Evolutionary conservation across 2,888 invertebrate species (phyloP).

Genomic region (Euplexia lucipara): DNA sequence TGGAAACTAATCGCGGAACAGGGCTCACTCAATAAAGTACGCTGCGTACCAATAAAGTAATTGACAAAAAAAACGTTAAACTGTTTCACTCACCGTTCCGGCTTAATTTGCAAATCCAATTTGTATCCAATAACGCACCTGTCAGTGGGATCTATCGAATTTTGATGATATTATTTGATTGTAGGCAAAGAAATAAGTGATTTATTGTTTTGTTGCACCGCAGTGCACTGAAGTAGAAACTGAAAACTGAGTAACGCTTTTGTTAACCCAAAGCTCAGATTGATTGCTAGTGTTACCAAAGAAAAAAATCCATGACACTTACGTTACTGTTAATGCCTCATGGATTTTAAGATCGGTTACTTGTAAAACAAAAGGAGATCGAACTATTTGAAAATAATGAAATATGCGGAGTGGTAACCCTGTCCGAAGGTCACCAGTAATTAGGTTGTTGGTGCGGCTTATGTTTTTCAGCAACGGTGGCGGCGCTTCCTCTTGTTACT

Average conservation of each 20-base stretch:
- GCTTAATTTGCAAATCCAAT: constrained; percentile 79
- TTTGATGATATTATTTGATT: constrained; percentile 71
- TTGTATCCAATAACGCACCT: constrained; percentile 73
- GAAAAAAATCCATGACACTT: too few relatives aligned
- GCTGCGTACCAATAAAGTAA: constrained; percentile 59
- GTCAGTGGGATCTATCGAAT: constrained; percentile 75
- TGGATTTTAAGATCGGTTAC: too few relatives aligned
- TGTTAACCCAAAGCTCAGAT: too few relatives aligned
- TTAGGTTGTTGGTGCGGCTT: constrained; percentile 81
- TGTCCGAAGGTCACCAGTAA: constrained; percentile 80
- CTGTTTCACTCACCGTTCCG: constrained; percentile 69
- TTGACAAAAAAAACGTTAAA: constrained; percentile 68
- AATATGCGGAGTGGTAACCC: constrained; percentile 69
- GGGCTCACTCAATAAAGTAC: constrained; percentile 51
- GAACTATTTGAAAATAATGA: too few relatives aligned
- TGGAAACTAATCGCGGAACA: constrained; percentile 59
- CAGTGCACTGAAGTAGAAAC: neutral
- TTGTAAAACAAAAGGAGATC: too few relatives aligned
- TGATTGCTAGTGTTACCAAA: too few relatives aligned
- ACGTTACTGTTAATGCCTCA: too few relatives aligned
- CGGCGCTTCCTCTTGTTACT: constrained; percentile 78
- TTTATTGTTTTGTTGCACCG: constrained; percentile 29
- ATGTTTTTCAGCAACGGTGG: constrained; percentile 78
- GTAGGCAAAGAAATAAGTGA: constrained; percentile 36
- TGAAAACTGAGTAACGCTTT: neutral